Evolutionary conservation across 2,888 invertebrate genomes (phyloP).

Genomic region (Thera obeliscata): DNA sequence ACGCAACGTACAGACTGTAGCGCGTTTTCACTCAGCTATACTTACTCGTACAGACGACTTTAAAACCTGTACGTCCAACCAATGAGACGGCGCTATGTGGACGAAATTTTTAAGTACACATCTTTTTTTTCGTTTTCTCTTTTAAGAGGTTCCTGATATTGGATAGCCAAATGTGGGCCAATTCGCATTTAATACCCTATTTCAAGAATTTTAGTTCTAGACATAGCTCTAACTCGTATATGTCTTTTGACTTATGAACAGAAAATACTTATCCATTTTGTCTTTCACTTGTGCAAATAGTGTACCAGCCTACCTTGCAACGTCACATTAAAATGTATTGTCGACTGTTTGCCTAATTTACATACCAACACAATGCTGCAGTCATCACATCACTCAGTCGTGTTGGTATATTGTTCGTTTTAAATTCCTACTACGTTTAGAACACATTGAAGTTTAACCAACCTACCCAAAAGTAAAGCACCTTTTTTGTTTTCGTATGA

Average conservation of each 20-base stretch:
- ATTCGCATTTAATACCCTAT: conserved; percentile 17
- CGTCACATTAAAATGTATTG: conserved; percentile 44
- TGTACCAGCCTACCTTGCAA: conserved; percentile 20
- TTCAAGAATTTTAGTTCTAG: neutral
- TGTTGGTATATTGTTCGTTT: conserved; percentile 35
- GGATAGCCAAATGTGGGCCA: conserved; percentile 46
- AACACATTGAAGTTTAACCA: conserved; percentile 5
- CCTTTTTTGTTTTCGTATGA: conserved; percentile 21
- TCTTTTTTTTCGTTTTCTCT: conserved; percentile 72
- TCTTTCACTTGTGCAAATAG: conserved; percentile 48
- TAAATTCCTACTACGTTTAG: conserved; percentile 30
- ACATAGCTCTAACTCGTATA: neutral
- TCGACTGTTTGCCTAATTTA: conserved; percentile 44
- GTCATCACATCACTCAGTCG: conserved; percentile 19
- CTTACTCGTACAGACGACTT: conserved; percentile 58
- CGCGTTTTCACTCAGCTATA: conserved; percentile 71
- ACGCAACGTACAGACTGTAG: conserved; percentile 64
- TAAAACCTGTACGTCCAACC: conserved; percentile 62
- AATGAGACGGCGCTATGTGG: conserved; percentile 58
- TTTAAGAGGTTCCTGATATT: conserved; percentile 55
- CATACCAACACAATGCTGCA: conserved; percentile 34
- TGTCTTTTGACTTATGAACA: conserved; percentile 13
- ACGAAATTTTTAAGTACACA: conserved; percentile 73
- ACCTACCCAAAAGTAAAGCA: neutral
- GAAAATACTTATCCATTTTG: conserved; percentile 18